Percentiles rank a stretch among this genome's conserved stretches.
Evolutionary conservation across 2,113 vertebrate genomes (phyloP).

Genomic region (Heliornis fulica): DNA sequence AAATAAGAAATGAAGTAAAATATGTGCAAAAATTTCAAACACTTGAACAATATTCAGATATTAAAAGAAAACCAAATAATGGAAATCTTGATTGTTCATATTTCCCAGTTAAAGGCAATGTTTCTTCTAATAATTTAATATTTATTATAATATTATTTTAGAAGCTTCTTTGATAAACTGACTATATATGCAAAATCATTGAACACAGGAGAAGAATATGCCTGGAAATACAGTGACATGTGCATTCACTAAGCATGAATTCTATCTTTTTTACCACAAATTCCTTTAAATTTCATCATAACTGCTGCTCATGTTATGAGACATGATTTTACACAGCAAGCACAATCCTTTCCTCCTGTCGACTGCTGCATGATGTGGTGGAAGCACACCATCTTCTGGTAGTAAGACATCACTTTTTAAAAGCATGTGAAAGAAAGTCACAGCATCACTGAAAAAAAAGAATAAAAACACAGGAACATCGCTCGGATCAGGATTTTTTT

Average conservation of each 20-base stretch:
- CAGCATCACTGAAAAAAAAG: neutral
- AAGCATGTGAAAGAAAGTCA: neutral
- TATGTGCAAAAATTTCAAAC: neutral
- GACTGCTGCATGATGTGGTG: neutral
- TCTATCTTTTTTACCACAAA: neutral
- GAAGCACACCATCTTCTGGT: constrained; percentile 45
- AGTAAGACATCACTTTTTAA: neutral
- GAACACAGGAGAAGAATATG: neutral
- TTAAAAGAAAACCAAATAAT: neutral
- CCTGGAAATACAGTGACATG: neutral
- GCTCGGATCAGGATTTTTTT: neutral
- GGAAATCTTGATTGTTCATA: neutral
- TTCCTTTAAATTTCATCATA: neutral
- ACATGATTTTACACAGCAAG: neutral
- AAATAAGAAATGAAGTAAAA: neutral
- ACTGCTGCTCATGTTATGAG: neutral
- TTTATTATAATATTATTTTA: neutral
- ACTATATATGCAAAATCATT: neutral
- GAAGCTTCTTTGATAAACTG: neutral
- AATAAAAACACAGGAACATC: neutral
- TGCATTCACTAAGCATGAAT: neutral
- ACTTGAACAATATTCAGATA: neutral
- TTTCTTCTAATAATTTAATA: neutral
- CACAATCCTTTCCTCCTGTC: neutral
- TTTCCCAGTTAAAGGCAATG: neutral